phyloP scores from a whole-genome alignment of 1,140 invertebrate species.

The Periplaneta americana region DNA sequence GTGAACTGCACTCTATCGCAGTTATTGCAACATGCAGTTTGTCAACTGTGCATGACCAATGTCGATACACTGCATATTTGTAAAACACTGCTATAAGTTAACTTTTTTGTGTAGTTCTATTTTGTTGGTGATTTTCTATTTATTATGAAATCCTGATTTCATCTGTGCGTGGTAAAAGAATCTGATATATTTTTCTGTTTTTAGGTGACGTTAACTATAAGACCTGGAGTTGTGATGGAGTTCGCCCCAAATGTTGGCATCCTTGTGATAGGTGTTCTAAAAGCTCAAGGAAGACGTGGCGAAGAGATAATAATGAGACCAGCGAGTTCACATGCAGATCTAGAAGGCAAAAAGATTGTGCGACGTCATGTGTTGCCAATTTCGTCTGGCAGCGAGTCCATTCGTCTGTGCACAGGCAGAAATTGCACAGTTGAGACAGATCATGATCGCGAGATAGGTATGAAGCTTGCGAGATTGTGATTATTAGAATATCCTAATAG shows the following conservation, averaged over 20 bases:
- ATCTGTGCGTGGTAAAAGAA: background rate
- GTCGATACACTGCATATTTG: no score
- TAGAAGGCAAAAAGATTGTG: constrained; percentile 38
- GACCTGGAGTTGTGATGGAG: constrained; percentile 86
- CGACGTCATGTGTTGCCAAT: background rate
- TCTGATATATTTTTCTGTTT: background rate
- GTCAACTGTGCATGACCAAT: no score
- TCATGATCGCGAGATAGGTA: constrained; percentile 24
- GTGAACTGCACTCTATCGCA: no score
- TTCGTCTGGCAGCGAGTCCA: constrained; percentile 40
- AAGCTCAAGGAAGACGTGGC: constrained; percentile 72
- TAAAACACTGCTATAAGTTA: background rate
- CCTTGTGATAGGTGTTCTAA: constrained; percentile 87
- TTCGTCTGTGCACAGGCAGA: constrained; percentile 66
- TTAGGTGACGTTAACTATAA: constrained; percentile 74
- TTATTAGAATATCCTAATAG: no score
- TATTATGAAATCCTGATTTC: no score
- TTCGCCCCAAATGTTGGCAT: constrained; percentile 97
- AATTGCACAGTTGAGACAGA: constrained; percentile 49
- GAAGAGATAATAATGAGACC: constrained; percentile 83
- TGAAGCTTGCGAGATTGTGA: no score
- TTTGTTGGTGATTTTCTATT: no score
- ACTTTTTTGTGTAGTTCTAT: no score
- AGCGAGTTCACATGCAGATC: constrained; percentile 28
- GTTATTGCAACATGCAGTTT: no score